Percentiles rank a stretch among this genome's conserved stretches.
Evolutionary conservation across 1,140 invertebrate species (phyloP).

Genomic region (Aculops lycopersici): DNA sequence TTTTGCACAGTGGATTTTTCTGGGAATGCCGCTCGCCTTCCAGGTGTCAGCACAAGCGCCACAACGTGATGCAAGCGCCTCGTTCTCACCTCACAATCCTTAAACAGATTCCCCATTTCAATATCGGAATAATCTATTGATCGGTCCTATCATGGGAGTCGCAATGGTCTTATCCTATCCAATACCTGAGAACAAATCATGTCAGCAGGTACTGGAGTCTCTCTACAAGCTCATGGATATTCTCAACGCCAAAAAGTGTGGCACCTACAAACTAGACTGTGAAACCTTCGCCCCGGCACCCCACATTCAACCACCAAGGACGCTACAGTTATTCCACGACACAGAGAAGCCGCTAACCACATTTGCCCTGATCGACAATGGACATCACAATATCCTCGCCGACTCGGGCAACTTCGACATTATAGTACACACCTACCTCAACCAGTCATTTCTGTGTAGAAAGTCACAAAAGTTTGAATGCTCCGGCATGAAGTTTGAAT

Average conservation of each 20-base stretch:
- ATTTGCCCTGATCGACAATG: slow-evolving; percentile 53
- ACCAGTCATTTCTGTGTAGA: slow-evolving; percentile 49
- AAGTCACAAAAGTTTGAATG: slow-evolving; percentile 43
- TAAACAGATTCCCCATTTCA: too few species aligned
- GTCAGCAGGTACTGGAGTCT: slow-evolving; percentile 25
- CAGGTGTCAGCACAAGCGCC: too few species aligned
- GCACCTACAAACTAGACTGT: slow-evolving; percentile 69
- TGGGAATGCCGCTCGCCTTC: too few species aligned
- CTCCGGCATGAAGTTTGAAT: slow-evolving; percentile 62
- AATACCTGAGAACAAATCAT: slow-evolving; percentile 10
- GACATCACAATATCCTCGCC: slow-evolving; percentile 60
- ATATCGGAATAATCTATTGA: too few species aligned
- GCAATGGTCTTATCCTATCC: slow-evolving; percentile 10
- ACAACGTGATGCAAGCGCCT: too few species aligned
- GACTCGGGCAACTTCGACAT: slow-evolving; percentile 58
- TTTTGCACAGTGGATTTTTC: too few species aligned
- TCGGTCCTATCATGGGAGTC: slow-evolving; percentile 11
- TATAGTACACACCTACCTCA: slow-evolving; percentile 41
- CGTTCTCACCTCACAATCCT: too few species aligned
- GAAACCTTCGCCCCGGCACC: slow-evolving; percentile 54
- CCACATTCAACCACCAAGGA: slow-evolving; percentile 25
- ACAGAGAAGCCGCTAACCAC: slow-evolving; percentile 75
- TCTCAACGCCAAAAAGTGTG: slow-evolving; percentile 47
- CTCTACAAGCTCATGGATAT: slow-evolving; percentile 48
- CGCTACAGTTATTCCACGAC: slow-evolving; percentile 65